These are phyloP conservation scores for Clarias macrocephalus DNA, from an alignment of 2,113 vertebrate species.

Conservation along the genomic window DNA sequence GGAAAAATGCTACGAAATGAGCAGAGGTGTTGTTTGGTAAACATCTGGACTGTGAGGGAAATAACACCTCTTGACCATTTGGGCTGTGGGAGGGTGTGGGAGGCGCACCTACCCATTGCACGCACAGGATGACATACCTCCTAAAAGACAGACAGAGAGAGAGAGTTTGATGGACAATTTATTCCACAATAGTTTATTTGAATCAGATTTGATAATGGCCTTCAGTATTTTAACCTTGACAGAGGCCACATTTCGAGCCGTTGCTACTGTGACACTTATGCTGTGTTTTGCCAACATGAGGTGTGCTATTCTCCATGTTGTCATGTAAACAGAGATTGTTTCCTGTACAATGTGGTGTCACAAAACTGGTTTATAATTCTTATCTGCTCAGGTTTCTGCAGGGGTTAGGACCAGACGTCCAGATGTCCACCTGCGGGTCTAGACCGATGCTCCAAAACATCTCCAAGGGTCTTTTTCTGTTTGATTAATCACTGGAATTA, in stretches of 20 bases:
- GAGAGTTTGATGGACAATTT: background rate
- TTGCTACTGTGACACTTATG: slow-evolving; percentile 79
- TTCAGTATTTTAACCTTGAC: slow-evolving; percentile 72
- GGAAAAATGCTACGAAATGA: slow-evolving; percentile 29
- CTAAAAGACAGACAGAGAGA: background rate
- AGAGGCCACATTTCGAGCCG: slow-evolving; percentile 66
- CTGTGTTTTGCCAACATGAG: slow-evolving; percentile 88
- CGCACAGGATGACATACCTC: background rate
- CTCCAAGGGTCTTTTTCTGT: slow-evolving; percentile 12
- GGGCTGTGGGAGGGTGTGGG: background rate
- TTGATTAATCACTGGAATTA: background rate
- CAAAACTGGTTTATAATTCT: slow-evolving; percentile 74
- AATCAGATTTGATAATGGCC: slow-evolving; percentile 31
- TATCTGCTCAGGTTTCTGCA: slow-evolving; percentile 58
- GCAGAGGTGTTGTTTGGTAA: slow-evolving; percentile 39
- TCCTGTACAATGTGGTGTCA: slow-evolving; percentile 70
- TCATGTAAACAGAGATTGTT: slow-evolving; percentile 74
- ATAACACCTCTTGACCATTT: slow-evolving; percentile 33
- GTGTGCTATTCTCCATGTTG: slow-evolving; percentile 84
- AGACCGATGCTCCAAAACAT: slow-evolving; percentile 28
- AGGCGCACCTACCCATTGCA: background rate
- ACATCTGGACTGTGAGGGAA: slow-evolving; percentile 29
- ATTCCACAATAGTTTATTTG: background rate
- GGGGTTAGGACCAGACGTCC: slow-evolving; percentile 49
- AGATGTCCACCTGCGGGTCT: slow-evolving; percentile 48